phyloP scores from a whole-genome alignment of 2,113 vertebrate species.

The Prinia subflava region DNA sequence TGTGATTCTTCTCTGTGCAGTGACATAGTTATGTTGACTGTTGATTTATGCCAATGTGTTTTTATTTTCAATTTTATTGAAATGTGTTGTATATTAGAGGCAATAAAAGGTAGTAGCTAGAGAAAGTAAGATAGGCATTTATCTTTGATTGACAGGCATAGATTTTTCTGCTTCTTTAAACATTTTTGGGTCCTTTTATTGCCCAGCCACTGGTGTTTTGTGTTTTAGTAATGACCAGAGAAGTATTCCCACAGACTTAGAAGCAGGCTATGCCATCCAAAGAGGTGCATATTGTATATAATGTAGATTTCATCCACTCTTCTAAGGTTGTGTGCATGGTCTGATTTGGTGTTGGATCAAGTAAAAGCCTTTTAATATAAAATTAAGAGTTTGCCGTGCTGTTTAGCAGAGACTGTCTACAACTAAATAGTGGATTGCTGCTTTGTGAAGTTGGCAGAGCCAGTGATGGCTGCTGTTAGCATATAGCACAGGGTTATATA shows the following conservation, averaged over 20 bases:
- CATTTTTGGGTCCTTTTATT: neutral
- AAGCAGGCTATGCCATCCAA: neutral
- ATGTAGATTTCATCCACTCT: neutral
- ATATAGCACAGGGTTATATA: neutral
- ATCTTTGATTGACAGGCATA: neutral
- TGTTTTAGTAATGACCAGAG: neutral
- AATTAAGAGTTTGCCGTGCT: neutral
- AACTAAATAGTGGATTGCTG: neutral
- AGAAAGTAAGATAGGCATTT: neutral
- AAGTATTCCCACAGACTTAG: neutral
- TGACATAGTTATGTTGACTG: neutral
- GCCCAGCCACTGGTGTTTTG: neutral
- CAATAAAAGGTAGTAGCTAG: neutral
- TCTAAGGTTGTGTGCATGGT: neutral
- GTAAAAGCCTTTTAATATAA: neutral
- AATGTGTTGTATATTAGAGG: neutral
- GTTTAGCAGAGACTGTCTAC: neutral
- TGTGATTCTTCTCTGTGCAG: neutral
- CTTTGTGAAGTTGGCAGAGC: neutral
- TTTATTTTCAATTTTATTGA: neutral
- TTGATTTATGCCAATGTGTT: neutral
- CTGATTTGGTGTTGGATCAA: neutral
- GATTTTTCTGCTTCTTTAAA: neutral
- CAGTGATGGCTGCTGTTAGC: neutral
- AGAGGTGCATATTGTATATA: neutral